A percentile compares a stretch with the other conserved stretches of the same genome.
These are phyloP conservation scores for Pseudorasbora parva DNA, from an alignment of 2,113 vertebrate species.

Conservation along the genomic window DNA sequence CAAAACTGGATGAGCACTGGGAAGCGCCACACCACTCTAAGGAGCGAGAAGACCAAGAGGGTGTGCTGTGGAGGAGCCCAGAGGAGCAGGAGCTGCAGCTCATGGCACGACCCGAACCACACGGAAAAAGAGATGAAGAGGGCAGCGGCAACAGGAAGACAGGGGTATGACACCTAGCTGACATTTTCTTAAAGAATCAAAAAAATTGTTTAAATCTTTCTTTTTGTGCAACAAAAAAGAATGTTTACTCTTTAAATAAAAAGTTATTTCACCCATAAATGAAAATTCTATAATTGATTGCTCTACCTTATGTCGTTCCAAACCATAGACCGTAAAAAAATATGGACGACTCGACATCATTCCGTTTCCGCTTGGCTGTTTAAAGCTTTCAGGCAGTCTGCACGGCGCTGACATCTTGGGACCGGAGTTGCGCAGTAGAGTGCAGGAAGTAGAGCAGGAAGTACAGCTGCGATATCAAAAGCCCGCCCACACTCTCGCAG, in stretches of 20 bases:
- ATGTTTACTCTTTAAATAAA: background rate
- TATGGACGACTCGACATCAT: no score
- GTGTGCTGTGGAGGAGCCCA: slow-evolving; percentile 61
- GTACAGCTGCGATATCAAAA: no score
- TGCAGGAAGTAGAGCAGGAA: no score
- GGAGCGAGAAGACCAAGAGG: slow-evolving; percentile 75
- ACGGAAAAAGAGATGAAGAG: slow-evolving; percentile 90
- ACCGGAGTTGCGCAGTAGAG: no score
- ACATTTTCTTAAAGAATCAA: background rate
- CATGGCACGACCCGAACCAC: slow-evolving; percentile 68
- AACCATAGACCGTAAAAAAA: no score
- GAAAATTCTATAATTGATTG: no score
- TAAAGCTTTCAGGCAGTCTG: no score
- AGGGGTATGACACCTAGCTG: slow-evolving; percentile 77
- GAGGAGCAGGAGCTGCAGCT: slow-evolving; percentile 79
- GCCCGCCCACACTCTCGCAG: no score
- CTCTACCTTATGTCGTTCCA: no score
- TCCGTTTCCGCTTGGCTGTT: no score
- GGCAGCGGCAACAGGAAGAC: slow-evolving; percentile 88
- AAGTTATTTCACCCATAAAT: no score
- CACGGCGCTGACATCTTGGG: no score
- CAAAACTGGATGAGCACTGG: slow-evolving; percentile 25
- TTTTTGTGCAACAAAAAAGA: background rate
- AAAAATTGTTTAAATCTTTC: background rate
- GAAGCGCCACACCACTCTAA: slow-evolving; percentile 75